Evolutionary conservation across 2,888 invertebrate genomes (phyloP).

Genomic region (Blomia tropicalis): DNA sequence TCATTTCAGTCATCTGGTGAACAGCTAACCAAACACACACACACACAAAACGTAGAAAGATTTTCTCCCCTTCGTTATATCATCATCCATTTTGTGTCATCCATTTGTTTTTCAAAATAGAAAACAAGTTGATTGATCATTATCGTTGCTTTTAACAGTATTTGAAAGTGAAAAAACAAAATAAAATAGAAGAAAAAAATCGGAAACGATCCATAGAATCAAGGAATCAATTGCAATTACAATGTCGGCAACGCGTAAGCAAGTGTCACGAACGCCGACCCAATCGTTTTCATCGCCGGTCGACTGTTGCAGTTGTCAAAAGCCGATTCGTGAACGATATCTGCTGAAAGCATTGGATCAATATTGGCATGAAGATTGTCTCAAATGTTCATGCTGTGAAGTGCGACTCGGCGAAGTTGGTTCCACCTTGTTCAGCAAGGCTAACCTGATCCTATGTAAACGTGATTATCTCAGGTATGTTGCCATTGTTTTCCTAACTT

Average conservation of each 20-base stretch:
- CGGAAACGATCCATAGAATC: too few relatives aligned
- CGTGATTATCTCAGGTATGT: constrained; percentile 74
- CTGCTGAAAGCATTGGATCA: constrained; percentile 69
- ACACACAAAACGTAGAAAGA: too few relatives aligned
- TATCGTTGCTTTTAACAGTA: too few relatives aligned
- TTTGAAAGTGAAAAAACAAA: too few relatives aligned
- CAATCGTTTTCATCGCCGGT: not conserved
- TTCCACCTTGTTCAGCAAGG: constrained; percentile 72
- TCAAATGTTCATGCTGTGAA: constrained; percentile 80
- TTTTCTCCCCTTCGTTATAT: too few relatives aligned
- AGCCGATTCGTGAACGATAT: constrained; percentile 66
- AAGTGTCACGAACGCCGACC: not conserved
- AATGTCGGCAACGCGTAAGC: not conserved
- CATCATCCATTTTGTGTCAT: too few relatives aligned
- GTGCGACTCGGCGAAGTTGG: constrained; percentile 84
- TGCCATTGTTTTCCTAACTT: not conserved
- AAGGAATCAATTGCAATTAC: too few relatives aligned
- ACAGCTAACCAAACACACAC: too few relatives aligned
- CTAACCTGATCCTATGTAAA: constrained; percentile 75
- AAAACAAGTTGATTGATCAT: too few relatives aligned
- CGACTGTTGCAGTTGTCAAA: constrained; percentile 62
- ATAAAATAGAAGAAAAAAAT: too few relatives aligned
- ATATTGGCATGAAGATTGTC: constrained; percentile 85
- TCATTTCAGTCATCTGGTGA: too few relatives aligned
- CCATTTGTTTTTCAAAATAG: too few relatives aligned